Evolutionary conservation across 2,888 invertebrate genomes (phyloP).

Genomic region (Phania funesta): DNA sequence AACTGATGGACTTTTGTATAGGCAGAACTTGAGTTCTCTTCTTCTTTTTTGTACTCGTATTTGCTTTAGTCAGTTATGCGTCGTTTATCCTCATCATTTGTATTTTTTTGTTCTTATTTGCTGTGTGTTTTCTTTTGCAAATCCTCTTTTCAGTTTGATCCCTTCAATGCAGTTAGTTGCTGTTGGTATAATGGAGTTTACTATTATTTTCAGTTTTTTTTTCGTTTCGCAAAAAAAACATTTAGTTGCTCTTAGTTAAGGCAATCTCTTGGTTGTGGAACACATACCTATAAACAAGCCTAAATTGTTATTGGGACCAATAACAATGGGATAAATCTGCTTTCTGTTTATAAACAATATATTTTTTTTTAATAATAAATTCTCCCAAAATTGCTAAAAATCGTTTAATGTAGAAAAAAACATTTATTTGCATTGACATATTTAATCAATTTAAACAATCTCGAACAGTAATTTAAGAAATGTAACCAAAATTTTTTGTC

Average conservation of each 20-base stretch:
- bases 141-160: slow-evolving; percentile 59
- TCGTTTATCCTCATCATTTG: slow-evolving; percentile 67
- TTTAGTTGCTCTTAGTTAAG: slow-evolving; percentile 53
- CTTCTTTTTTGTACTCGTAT: slow-evolving; percentile 47
- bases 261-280: slow-evolving; percentile 36
- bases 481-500: neutral
- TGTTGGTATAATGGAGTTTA: slow-evolving; percentile 53
- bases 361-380: too few relatives aligned
- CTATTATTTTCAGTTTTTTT: slow-evolving; percentile 23
- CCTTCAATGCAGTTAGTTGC: slow-evolving; percentile 62
- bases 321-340: neutral
- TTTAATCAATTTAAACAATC: neutral
- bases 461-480: neutral
- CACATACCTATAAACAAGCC: neutral
- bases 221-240: slow-evolving; percentile 11
- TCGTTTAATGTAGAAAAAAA: neutral
- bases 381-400: neutral
- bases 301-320: neutral
- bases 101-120: slow-evolving; percentile 22
- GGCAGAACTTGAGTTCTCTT: slow-evolving; percentile 47
- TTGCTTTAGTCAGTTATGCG: slow-evolving; percentile 65
- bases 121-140: slow-evolving; percentile 22
- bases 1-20: slow-evolving; percentile 57
- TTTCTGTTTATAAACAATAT: neutral
- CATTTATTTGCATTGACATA: neutral